phyloP scores from a whole-genome alignment of 2,113 vertebrate genomes.

The Lycaon pictus region DNA sequence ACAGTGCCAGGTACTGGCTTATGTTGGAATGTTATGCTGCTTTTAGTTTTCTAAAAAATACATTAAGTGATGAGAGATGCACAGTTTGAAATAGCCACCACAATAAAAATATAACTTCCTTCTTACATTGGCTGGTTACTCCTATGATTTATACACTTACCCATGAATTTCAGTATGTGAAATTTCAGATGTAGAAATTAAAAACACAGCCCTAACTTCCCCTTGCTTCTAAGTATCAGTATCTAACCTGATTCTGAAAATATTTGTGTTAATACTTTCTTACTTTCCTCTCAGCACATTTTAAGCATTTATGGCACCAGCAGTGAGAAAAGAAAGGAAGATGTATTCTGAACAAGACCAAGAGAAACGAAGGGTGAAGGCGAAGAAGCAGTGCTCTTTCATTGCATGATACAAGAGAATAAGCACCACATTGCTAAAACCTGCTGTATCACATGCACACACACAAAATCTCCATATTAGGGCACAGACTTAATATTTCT shows the following conservation, averaged over 20 bases:
- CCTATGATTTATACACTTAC: neutral
- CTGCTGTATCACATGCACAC: neutral
- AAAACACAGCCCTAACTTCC: neutral
- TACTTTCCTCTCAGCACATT: neutral
- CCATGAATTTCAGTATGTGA: neutral
- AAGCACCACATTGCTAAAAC: neutral
- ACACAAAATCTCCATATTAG: neutral
- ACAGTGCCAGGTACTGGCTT: constrained; percentile 54
- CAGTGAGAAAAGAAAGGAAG: neutral
- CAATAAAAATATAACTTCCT: neutral
- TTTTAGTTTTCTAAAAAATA: constrained; percentile 44
- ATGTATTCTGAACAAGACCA: neutral
- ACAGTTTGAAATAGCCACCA: neutral
- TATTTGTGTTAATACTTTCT: neutral
- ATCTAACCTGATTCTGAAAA: neutral
- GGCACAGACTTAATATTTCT: neutral
- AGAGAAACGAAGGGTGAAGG: neutral
- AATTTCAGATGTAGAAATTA: neutral
- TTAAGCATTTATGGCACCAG: neutral
- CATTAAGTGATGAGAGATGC: neutral
- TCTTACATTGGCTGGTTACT: neutral
- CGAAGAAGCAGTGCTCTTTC: neutral
- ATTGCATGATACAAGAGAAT: neutral
- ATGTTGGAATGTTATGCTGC: constrained; percentile 50
- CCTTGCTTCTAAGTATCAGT: neutral